These are phyloP conservation scores for Sterna hirundo DNA, from an alignment of 2,113 vertebrate genomes.

Conservation along the genomic window DNA sequence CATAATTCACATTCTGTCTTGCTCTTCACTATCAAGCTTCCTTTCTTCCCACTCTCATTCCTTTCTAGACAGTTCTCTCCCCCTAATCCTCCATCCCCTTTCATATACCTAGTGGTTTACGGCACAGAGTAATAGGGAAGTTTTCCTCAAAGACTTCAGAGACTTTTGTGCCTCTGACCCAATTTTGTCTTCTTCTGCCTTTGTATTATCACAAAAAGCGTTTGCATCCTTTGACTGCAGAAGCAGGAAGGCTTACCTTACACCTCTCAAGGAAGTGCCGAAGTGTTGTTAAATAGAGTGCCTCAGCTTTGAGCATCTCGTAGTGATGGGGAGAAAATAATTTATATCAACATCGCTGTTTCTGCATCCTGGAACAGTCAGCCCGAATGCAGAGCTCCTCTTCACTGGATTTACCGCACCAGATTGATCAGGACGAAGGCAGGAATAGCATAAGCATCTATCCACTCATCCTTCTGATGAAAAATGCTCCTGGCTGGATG, in stretches of 20 bases:
- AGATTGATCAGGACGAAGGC: neutral
- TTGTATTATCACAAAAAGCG: neutral
- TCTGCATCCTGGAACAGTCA: neutral
- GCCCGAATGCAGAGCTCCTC: neutral
- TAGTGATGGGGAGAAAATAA: neutral
- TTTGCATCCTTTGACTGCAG: neutral
- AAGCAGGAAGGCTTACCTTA: neutral
- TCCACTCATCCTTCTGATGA: neutral
- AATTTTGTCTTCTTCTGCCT: neutral
- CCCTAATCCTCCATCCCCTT: neutral
- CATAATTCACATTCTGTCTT: neutral
- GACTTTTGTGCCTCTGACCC: neutral
- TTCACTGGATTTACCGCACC: neutral
- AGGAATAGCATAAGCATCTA: neutral
- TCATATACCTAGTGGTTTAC: neutral
- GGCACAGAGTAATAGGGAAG: neutral
- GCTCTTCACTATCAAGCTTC: neutral
- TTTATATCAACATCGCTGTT: neutral
- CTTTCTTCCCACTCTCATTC: neutral
- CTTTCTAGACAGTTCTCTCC: neutral
- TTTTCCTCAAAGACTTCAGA: neutral
- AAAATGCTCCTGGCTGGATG: neutral
- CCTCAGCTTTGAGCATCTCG: neutral
- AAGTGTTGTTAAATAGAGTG: neutral
- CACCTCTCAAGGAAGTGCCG: neutral